Percentiles rank a stretch among this genome's conserved stretches.
These are phyloP conservation scores for Leucophora obtusa DNA, from an alignment of 2,888 invertebrate species.

Conservation along the genomic window DNA sequence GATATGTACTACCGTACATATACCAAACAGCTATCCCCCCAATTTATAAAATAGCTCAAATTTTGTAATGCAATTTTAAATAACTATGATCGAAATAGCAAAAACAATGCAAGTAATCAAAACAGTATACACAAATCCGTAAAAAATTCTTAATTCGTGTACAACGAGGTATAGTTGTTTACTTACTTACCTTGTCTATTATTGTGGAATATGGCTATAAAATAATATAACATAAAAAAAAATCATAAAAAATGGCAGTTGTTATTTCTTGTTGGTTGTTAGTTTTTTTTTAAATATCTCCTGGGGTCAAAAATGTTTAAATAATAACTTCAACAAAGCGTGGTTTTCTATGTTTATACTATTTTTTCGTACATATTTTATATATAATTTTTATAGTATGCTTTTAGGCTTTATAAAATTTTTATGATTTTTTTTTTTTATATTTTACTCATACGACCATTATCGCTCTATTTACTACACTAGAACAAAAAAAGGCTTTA, in stretches of 20 bases:
- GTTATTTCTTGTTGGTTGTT: conserved; percentile 27
- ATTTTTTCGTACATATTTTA: conserved; percentile 26
- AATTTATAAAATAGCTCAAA: too few relatives aligned
- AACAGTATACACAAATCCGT: too few relatives aligned
- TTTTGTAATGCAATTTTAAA: too few relatives aligned
- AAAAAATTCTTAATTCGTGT: too few relatives aligned
- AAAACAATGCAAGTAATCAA: too few relatives aligned
- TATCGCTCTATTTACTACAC: background rate
- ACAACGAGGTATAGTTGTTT: too few relatives aligned
- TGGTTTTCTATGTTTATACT: conserved; percentile 23
- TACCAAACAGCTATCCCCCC: too few relatives aligned
- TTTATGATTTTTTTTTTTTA: conserved; percentile 32
- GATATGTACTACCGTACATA: background rate
- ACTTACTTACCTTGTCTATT: conserved; percentile 28
- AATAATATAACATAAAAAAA: background rate
- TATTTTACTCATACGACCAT: conserved; percentile 27
- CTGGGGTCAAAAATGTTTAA: conserved; percentile 53
- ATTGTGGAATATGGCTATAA: conserved; percentile 25
- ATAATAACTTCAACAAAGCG: conserved; percentile 38
- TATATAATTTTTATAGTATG: conserved; percentile 48
- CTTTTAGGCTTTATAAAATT: conserved; percentile 59
- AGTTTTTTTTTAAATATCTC: conserved; percentile 41
- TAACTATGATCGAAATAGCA: too few relatives aligned
- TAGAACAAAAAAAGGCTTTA: background rate
- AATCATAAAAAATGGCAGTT: conserved; percentile 45